A percentile compares a stretch with the other conserved stretches of the same genome.
Conservation (phyloP, 2,888 invertebrate genomes). For the Trimorus sp. region DNA sequence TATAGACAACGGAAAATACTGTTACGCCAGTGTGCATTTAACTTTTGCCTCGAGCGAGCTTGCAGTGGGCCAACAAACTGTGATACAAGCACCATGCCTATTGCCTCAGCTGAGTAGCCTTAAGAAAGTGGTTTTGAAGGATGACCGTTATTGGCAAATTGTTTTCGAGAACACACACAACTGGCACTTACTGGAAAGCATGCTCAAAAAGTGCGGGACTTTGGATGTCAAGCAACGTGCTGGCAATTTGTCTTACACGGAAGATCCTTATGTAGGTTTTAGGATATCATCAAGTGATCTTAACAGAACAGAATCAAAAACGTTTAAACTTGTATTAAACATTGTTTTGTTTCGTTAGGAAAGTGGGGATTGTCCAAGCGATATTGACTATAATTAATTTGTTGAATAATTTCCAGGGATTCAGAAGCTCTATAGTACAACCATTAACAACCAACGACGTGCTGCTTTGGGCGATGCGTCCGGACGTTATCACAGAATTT, state of each 20-base stretch:
- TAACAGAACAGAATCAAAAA: too few species aligned
- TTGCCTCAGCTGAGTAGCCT: slow-evolving; percentile 91
- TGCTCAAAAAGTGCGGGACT: slow-evolving; percentile 86
- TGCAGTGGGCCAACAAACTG: slow-evolving; percentile 83
- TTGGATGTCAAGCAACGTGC: slow-evolving; percentile 94
- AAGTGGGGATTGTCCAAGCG: too few species aligned
- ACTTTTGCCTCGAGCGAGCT: slow-evolving; percentile 79
- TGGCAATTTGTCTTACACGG: slow-evolving; percentile 92
- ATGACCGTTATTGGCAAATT: slow-evolving; percentile 95
- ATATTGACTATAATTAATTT: neutral
- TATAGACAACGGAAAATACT: slow-evolving; percentile 89
- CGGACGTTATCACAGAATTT: slow-evolving; percentile 88
- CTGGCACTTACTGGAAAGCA: slow-evolving; percentile 89
- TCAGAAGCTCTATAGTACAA: slow-evolving; percentile 89
- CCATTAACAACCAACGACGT: slow-evolving; percentile 89
- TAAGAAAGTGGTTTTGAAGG: slow-evolving; percentile 89
- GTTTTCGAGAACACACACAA: slow-evolving; percentile 91
- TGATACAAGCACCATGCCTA: slow-evolving; percentile 91
- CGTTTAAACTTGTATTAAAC: too few species aligned
- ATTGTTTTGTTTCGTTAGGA: too few species aligned
- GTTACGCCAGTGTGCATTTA: slow-evolving; percentile 88
- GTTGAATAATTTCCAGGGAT: slow-evolving; percentile 82
- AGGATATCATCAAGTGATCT: too few species aligned
- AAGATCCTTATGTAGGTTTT: slow-evolving; percentile 86
- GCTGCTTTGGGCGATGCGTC: slow-evolving; percentile 86